Base-by-base conservation (phyloP, 1,140 invertebrate species). In the Brachionus manjavacas region DNA sequence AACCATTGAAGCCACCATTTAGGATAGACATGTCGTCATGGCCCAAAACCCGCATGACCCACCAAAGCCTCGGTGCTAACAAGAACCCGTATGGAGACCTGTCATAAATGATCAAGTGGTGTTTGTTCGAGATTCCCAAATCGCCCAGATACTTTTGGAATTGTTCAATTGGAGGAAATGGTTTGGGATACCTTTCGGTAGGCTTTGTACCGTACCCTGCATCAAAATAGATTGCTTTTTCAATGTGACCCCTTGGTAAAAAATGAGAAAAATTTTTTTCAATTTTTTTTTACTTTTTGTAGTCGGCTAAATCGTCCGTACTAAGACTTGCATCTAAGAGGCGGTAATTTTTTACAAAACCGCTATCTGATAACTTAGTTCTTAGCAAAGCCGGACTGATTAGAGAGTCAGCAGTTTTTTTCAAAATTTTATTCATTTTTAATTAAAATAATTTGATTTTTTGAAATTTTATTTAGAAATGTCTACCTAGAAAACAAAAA, bases 1-100 rank as follows among this genome's bases (percentile, higher is more conserved):
- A 87, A 84, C 85, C 85, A 43, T 85, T 72, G 9, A 85, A 83
- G 20, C 87, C 87, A 23, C 87, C 87, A 84, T 87, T 79, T 31
- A 87, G 78, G 39, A 87, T 83, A 8, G 86, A 86, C n/a, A 87
- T 85, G 2, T 83, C 84, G 7, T 85, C 49, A 31, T 85, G 85
- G 11, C 87, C 86, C 76, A 85, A 86, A 1, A 85, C 14, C 86
- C 72, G 41, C 16, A 87, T 85, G 31, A 85, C 85, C 86, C 86
- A 87, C 86, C 85, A 87, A 2, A 84, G 84, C n/a, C 87, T 31
- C 28, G 85, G 81, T 11, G 85, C 85, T n/a, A 85, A 16, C 70
- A 85, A 86, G 49, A 85, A 86, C 11, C 87, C 86, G n/a, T 43
- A 68, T 3, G 20, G 64, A 25, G 66, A 79, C 25, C 84, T 60